These are phyloP conservation scores for Stenichneumon culpator DNA, from an alignment of 2,888 invertebrate genomes.

Conservation along the genomic window DNA sequence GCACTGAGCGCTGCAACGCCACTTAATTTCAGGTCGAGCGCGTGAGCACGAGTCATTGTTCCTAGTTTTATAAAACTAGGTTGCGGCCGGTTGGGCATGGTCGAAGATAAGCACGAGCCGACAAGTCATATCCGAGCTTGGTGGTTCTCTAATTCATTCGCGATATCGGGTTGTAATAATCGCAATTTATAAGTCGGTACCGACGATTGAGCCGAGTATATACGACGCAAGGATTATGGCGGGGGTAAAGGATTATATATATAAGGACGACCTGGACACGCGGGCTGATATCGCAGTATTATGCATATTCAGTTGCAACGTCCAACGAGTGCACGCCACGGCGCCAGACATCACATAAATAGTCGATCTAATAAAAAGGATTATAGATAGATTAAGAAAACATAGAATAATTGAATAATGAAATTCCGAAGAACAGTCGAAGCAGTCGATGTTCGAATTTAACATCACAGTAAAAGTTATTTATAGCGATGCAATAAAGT, in stretches of 20 bases:
- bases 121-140: not conserved
- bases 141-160: slow-evolving; percentile 38
- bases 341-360: slow-evolving; percentile 16
- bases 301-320: slow-evolving; percentile 22
- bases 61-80: no score
- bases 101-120: not conserved
- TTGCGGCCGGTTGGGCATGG: slow-evolving; percentile 20
- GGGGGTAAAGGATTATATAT: slow-evolving; percentile 44
- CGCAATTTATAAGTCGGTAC: slow-evolving; percentile 51
- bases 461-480: not conserved
- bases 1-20: no score
- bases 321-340: slow-evolving; percentile 6
- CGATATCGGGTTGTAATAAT: slow-evolving; percentile 52
- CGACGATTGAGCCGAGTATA: slow-evolving; percentile 45
- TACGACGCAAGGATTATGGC: slow-evolving; percentile 45
- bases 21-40: no score
- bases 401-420: slow-evolving; percentile 12
- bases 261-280: slow-evolving; percentile 10
- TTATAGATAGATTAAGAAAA: slow-evolving; percentile 22
- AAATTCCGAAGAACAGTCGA: not conserved
- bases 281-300: slow-evolving; percentile 37
- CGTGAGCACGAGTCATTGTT: no score
- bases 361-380: not conserved
- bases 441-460: slow-evolving; percentile 5
- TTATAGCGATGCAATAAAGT: slow-evolving; percentile 4